phyloP scores from a whole-genome alignment of 1,140 invertebrate genomes.

The Leptoteleia sp. region DNA sequence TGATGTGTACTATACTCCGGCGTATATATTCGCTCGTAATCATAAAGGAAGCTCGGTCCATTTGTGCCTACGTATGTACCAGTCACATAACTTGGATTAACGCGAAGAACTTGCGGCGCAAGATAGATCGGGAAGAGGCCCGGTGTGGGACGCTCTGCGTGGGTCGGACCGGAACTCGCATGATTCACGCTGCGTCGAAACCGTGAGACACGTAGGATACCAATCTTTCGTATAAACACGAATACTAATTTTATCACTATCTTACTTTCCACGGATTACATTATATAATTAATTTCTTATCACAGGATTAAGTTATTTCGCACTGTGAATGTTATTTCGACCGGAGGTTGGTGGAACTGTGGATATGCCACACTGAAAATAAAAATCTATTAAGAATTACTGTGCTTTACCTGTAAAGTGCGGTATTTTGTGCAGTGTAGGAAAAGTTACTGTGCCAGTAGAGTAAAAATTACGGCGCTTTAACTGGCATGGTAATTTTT shows the following conservation, averaged over 20 bases:
- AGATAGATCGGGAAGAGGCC: constrained; percentile 51
- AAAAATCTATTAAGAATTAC: too few relatives aligned
- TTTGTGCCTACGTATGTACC: constrained; percentile 62
- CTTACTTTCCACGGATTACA: constrained; percentile 8
- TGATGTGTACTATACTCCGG: constrained; percentile 56
- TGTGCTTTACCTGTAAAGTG: too few relatives aligned
- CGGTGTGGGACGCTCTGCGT: constrained; percentile 74
- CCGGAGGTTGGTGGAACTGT: too few relatives aligned
- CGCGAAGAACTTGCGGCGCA: constrained; percentile 49
- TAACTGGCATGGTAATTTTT: too few relatives aligned
- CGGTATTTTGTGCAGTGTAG: too few relatives aligned
- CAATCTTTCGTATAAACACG: constrained; percentile 47
- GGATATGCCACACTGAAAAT: too few relatives aligned
- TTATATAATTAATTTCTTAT: constrained; percentile 15
- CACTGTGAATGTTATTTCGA: too few relatives aligned
- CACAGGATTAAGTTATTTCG: too few relatives aligned
- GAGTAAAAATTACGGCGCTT: too few relatives aligned
- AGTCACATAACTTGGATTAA: constrained; percentile 61
- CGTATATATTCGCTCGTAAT: constrained; percentile 52
- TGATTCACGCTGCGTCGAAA: constrained; percentile 77
- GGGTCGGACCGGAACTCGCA: constrained; percentile 79
- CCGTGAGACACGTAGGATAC: constrained; percentile 72
- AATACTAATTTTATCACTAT: constrained; percentile 51
- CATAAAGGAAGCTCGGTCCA: constrained; percentile 61
- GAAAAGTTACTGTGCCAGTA: too few relatives aligned